Evolutionary conservation across 2,888 invertebrate species (phyloP), one percentile per base, ranked within the genome.

Genomic region (Pasiphila rectangulata): DNA sequence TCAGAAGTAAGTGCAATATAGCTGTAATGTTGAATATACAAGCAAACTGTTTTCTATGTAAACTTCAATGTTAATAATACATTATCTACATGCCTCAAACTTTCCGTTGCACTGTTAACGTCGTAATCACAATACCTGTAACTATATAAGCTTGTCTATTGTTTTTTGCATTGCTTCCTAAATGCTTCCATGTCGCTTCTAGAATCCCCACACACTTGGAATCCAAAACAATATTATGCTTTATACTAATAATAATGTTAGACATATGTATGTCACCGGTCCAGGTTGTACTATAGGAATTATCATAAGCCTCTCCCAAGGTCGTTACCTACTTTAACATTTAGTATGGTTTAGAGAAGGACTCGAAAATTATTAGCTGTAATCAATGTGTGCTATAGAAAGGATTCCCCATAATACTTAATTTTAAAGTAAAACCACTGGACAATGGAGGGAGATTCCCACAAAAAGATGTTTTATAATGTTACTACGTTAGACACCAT

Each of bases 261-360:
- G 76, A 77, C 64, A 64, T 72, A 78, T 4, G 21, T 30, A 38
- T 72, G 81, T 82, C 83, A 83, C 83, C 80, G 84, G 84, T 85
- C 84, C 86, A 83, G 83, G 81, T 84, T 85, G 83, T 84, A 83
- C 70, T 75, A 75, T 79, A 83, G 79, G 72, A 77, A 76, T 78
- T 82, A 69, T 71, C 20, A 21, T 53, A 75, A 78, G 68, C 70
- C 72, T 81, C 72, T 77, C 76, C 79, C 76, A 71, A 72, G 79
- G 75, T 77, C 69, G 79, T 82, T 85, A 83, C 79, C 81, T 81
- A 83, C 72, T 76, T 72, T 83, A 85, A 83, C 79, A 63, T 77
- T 76, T 78, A 79, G 78, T 76, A 76, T 70, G 71, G 76, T 72
- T 67, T 76, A 75, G 74, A 65, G 54, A 72, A 61, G 73, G 71